Conservation (phyloP, 1,140 invertebrate species). For the Idris sp. region DNA sequence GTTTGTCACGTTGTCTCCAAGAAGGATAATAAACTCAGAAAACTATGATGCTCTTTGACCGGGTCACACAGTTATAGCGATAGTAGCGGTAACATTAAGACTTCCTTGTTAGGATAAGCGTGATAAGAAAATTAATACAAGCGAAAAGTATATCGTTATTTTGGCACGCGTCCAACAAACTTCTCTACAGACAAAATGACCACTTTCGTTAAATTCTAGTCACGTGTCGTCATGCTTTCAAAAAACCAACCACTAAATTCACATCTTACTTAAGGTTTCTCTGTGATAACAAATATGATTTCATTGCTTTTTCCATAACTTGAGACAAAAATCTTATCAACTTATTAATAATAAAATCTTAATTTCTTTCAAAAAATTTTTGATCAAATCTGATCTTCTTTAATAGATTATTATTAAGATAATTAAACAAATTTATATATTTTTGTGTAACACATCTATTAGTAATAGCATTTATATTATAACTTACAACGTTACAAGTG, state of each 20-base stretch:
- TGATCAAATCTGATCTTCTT: no score
- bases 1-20: slow-evolving; percentile 49
- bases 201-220: slow-evolving; percentile 52
- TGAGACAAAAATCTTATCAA: no score
- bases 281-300: slow-evolving; percentile 25
- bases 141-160: slow-evolving; percentile 52
- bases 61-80: slow-evolving; percentile 43
- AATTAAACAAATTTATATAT: no score
- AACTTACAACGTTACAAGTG: no score
- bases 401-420: no score
- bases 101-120: slow-evolving; percentile 58
- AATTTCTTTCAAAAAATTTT: no score
- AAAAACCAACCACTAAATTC: slow-evolving; percentile 35
- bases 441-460: no score
- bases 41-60: slow-evolving; percentile 58
- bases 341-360: no score
- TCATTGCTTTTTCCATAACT: no score
- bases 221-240: slow-evolving; percentile 42
- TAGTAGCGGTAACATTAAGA: slow-evolving; percentile 34
- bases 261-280: slow-evolving; percentile 20
- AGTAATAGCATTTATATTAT: no score
- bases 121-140: slow-evolving; percentile 63
- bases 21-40: slow-evolving; percentile 59
- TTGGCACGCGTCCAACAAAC: slow-evolving; percentile 42
- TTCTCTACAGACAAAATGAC: slow-evolving; percentile 39